Base-by-base conservation (phyloP, 1,140 invertebrate species). In the Apis laboriosa region DNA sequence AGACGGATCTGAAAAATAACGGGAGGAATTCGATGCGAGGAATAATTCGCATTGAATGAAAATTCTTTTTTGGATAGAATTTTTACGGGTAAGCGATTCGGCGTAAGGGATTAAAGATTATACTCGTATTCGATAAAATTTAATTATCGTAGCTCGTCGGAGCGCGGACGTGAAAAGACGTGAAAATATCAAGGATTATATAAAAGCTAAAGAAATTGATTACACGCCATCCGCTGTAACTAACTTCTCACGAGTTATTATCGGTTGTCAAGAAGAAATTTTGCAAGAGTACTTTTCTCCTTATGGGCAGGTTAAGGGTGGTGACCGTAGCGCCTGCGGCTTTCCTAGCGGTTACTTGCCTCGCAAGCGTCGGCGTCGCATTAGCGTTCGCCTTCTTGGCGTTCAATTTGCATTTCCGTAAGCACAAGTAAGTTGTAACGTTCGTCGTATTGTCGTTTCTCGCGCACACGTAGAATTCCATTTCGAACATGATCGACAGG, bases 391-490 rank as follows among this genome's bases (percentile, higher is more conserved):
- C 95, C 9, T 98, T 98, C 91, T 94, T 99, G 34, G 96, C 96
- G 58, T 98, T 98, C 92, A 99, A 98, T 94, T 94, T 98, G 71
- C 97, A 97, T 93, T 98, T 98, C 93, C 95, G 97, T 78, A 96
- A 97, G 90, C 95, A 97, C 90, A 98, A 98, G 97, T 98, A 95
- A 94, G 95, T 77, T 34, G 1, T 3, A 34, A 34, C 11, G 1
- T 11, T 43, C 5, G 9, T 17, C 17, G 34, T 28, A 2, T 28
- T 28, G 28, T 28, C 21, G 28, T n/a, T 73, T 43, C 34, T 2
- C 19, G 7, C 9, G 15, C 24, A 43, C 7, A 19, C 34, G n/a
- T 15, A 56, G n/a, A 63, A 49, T 56, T 53, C 43, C 34, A 53
- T 84, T 77, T 34, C 21, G 24, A 21, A 34, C 24, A 24, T 64